Evolutionary conservation across 2,888 invertebrate genomes (phyloP).

Genomic region (Ganaspis brasiliensis): DNA sequence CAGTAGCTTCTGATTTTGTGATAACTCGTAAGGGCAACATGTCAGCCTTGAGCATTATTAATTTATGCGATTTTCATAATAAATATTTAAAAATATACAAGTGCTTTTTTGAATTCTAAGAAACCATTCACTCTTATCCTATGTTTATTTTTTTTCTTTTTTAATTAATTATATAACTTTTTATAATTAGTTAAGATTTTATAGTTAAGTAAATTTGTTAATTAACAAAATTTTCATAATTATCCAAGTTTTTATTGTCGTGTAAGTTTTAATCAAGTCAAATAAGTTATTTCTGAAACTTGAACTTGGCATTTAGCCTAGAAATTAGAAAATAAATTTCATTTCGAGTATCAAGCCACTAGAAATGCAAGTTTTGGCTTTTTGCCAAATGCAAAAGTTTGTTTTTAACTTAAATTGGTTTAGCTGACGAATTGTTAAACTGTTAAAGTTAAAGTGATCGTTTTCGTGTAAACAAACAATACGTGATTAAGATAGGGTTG

Average conservation of each 20-base stretch:
- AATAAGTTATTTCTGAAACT: neutral
- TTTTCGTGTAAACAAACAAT: neutral
- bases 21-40: conserved; percentile 49
- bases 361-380: conserved; percentile 16
- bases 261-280: no score
- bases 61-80: conserved; percentile 55
- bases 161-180: no score
- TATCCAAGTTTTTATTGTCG: no score
- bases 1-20: conserved; percentile 52
- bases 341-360: neutral
- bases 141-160: no score
- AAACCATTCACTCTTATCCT: no score
- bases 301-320: conserved; percentile 20
- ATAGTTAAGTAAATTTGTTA: no score
- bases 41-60: conserved; percentile 54
- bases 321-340: conserved; percentile 4
- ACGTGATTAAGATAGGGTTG: neutral
- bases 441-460: neutral
- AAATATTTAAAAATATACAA: conserved; percentile 55
- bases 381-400: conserved; percentile 16
- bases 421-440: conserved; percentile 7
- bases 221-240: no score
- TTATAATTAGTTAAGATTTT: no score
- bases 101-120: neutral
- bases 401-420: conserved; percentile 6